Percentiles rank a stretch among this genome's conserved stretches.
These are phyloP conservation scores for Pao palembangensis DNA, from an alignment of 2,113 vertebrate genomes.

Conservation along the genomic window DNA sequence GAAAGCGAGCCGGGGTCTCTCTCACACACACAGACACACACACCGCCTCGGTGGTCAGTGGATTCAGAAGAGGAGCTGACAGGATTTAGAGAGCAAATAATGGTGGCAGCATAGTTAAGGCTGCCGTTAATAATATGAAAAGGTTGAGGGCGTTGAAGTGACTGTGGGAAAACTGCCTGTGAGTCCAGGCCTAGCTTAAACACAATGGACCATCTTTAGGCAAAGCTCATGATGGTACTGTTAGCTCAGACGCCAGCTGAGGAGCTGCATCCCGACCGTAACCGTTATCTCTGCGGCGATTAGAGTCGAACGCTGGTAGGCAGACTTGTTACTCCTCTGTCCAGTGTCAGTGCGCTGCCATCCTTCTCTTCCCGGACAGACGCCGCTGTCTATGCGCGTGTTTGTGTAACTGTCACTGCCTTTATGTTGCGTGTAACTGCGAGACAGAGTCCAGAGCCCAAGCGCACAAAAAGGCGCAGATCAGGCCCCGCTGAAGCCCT, in stretches of 20 bases:
- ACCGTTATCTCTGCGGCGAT: slow-evolving; percentile 21
- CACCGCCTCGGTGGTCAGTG: slow-evolving; percentile 55
- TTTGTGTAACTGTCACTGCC: slow-evolving; percentile 34
- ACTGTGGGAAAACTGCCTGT: slow-evolving; percentile 1
- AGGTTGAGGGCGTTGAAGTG: slow-evolving; percentile 1
- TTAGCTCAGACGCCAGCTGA: not conserved
- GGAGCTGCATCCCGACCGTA: not conserved
- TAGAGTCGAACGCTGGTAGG: slow-evolving; percentile 27
- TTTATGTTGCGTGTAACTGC: slow-evolving; percentile 33
- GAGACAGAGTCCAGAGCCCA: slow-evolving; percentile 47
- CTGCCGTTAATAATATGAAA: not conserved
- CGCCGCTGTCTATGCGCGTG: slow-evolving; percentile 23
- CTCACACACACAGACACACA: too few species aligned
- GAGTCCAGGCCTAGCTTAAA: not conserved
- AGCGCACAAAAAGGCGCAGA: slow-evolving; percentile 4
- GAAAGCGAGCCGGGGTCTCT: slow-evolving; percentile 45
- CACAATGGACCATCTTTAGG: too few species aligned
- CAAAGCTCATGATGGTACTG: not conserved
- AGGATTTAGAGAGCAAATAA: slow-evolving; percentile 25
- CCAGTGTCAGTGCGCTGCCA: slow-evolving; percentile 10
- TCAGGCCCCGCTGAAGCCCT: slow-evolving; percentile 13
- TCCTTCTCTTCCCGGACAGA: slow-evolving; percentile 19
- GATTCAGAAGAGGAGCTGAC: slow-evolving; percentile 37
- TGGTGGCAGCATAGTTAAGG: slow-evolving; percentile 7
- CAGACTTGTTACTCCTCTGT: slow-evolving; percentile 22